Evolutionary conservation across 2,797 vertebrate genomes (phyloP).

Genomic region (Leptodactylus fallax): DNA sequence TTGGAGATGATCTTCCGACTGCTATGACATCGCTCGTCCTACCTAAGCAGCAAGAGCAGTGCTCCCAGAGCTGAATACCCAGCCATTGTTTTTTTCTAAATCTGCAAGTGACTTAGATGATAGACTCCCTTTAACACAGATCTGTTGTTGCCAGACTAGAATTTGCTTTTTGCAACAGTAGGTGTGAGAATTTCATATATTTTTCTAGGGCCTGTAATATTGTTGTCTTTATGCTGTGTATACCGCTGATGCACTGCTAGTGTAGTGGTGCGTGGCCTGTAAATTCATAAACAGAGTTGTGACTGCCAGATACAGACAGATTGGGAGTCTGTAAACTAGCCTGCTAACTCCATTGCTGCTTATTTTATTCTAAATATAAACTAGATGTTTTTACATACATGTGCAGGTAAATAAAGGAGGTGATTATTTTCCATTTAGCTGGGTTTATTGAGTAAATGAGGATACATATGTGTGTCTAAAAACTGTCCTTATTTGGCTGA

Average conservation of each 20-base stretch:
- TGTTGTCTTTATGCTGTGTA: background rate
- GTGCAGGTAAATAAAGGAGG: background rate
- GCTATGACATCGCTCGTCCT: too few relatives aligned
- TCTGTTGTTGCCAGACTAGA: too few relatives aligned
- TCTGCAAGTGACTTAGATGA: too few relatives aligned
- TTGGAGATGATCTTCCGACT: too few relatives aligned
- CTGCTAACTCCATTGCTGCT: background rate
- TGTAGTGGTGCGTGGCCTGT: background rate
- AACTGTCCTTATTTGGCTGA: slow-evolving; percentile 16
- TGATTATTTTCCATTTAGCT: background rate
- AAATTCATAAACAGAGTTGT: background rate
- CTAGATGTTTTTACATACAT: background rate
- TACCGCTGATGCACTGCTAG: background rate
- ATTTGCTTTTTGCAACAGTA: too few relatives aligned
- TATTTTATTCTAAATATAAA: background rate
- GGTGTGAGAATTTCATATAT: too few relatives aligned
- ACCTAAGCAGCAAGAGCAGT: too few relatives aligned
- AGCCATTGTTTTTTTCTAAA: too few relatives aligned
- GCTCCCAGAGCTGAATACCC: too few relatives aligned
- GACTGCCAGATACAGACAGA: background rate
- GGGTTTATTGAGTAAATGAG: slow-evolving; percentile 2
- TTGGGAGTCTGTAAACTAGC: background rate
- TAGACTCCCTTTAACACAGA: too few relatives aligned
- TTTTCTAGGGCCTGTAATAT: background rate
- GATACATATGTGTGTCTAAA: slow-evolving; percentile 24